These are phyloP conservation scores for Hemithea aestivaria DNA, from an alignment of 2,888 invertebrate genomes.

Conservation along the genomic window DNA sequence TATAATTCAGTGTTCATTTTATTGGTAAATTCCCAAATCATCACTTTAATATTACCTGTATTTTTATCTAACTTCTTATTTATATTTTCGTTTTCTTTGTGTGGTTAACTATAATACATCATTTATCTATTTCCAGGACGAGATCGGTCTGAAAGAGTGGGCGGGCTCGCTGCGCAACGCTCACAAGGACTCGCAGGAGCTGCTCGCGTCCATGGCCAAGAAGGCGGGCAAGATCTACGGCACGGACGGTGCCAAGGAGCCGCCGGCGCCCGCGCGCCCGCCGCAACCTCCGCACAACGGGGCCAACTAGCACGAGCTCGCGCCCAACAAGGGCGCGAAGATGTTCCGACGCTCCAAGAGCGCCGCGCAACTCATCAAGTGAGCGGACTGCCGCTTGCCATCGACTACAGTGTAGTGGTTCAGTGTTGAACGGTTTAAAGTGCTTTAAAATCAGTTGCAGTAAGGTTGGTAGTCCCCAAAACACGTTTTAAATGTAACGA, in stretches of 20 bases:
- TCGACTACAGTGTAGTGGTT: too few relatives aligned
- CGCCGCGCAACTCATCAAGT: constrained; percentile 77
- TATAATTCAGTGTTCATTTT: too few relatives aligned
- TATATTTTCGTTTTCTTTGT: too few relatives aligned
- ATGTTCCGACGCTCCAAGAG: constrained; percentile 80
- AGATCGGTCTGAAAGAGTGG: constrained; percentile 99
- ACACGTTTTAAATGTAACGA: too few relatives aligned
- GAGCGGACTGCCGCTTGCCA: constrained; percentile 29
- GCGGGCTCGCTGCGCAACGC: constrained; percentile 95
- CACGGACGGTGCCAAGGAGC: constrained; percentile 79
- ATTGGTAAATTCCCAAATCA: too few relatives aligned
- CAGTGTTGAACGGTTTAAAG: too few relatives aligned
- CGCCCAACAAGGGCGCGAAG: constrained; percentile 74
- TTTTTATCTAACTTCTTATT: too few relatives aligned
- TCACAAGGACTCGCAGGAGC: constrained; percentile 96
- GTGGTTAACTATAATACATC: not conserved
- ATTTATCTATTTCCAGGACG: constrained; percentile 85
- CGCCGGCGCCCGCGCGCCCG: constrained; percentile 39
- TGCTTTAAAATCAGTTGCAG: too few relatives aligned
- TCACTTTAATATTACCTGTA: too few relatives aligned
- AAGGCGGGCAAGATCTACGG: constrained; percentile 99
- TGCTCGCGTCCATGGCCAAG: constrained; percentile 97
- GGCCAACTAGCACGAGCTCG: constrained; percentile 75
- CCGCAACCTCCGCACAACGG: constrained; percentile 55
- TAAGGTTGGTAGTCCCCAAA: too few relatives aligned